Evolutionary conservation across 2,888 invertebrate genomes (phyloP).

Genomic region (Agrilus biguttatus): DNA sequence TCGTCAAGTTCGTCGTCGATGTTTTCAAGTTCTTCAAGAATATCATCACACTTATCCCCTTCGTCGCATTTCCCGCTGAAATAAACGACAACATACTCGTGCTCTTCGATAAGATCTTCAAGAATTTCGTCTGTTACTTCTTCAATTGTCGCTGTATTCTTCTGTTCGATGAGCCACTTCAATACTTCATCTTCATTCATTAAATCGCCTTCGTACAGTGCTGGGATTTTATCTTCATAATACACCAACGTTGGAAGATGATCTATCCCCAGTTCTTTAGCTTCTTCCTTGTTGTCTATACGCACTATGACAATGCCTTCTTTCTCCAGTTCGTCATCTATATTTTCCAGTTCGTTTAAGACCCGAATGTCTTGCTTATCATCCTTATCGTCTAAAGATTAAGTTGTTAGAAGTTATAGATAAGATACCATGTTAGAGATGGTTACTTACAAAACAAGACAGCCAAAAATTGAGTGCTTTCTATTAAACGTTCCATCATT

Average conservation of each 20-base stretch:
- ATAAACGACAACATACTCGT: conserved; percentile 88
- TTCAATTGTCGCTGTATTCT: conserved; percentile 82
- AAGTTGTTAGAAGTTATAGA: background rate
- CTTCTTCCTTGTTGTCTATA: conserved; percentile 79
- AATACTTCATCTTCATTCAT: conserved; percentile 85
- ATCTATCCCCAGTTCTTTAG: conserved; percentile 81
- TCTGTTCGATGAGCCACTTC: conserved; percentile 79
- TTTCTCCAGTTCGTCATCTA: conserved; percentile 80
- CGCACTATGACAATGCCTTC: conserved; percentile 83
- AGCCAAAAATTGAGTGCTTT: conserved; percentile 64
- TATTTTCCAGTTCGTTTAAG: conserved; percentile 79
- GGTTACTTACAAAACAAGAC: conserved; percentile 79
- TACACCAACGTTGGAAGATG: conserved; percentile 75
- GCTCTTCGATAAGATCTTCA: conserved; percentile 69
- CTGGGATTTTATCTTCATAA: conserved; percentile 84
- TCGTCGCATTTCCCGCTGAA: conserved; percentile 84
- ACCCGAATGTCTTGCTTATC: conserved; percentile 80
- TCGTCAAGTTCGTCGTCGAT: conserved; percentile 89
- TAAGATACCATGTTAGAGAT: background rate
- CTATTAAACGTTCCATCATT: conserved; percentile 83
- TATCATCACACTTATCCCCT: conserved; percentile 74
- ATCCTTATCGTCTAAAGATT: conserved; percentile 64
- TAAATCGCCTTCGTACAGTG: conserved; percentile 80
- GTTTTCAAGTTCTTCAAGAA: conserved; percentile 74
- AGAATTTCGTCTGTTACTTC: conserved; percentile 88